phyloP scores from a whole-genome alignment of 2,113 vertebrate genomes.

The Lampris incognitus region DNA sequence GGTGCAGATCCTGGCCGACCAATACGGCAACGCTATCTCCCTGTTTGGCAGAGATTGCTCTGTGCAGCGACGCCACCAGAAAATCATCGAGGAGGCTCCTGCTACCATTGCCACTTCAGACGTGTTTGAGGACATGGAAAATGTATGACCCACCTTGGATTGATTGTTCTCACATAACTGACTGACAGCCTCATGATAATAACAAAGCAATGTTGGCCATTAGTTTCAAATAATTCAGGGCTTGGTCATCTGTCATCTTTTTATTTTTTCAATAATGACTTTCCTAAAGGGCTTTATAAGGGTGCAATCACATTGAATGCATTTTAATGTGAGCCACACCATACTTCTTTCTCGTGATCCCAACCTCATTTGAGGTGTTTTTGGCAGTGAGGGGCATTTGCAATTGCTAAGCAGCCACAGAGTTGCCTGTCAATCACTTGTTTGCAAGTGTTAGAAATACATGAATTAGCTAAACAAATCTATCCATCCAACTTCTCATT shows the following conservation, averaged over 20 bases:
- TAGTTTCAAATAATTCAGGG: background rate
- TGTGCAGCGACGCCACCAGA: conserved; percentile 96
- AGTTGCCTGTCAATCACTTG: no score
- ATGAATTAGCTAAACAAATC: no score
- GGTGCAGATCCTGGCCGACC: conserved; percentile 97
- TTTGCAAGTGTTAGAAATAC: no score
- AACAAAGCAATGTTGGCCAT: background rate
- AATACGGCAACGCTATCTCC: conserved; percentile 97
- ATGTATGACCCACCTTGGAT: conserved; percentile 73
- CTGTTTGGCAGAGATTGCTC: conserved; percentile 98
- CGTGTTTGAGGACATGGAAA: conserved; percentile 97
- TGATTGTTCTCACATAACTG: background rate
- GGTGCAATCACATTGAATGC: no score
- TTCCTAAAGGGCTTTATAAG: background rate
- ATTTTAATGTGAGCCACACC: no score
- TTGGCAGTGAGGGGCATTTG: no score
- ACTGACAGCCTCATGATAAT: background rate
- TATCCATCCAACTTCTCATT: no score
- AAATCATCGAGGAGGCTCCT: conserved; percentile 98
- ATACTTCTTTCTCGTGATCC: no score
- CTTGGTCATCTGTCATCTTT: background rate
- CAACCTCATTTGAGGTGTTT: no score
- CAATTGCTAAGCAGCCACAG: no score
- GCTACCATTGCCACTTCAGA: conserved; percentile 91
- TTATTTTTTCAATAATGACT: background rate